Evolutionary conservation across 23 tunicate genomes (phyloP).

Genomic region (Halocynthia aurantium): DNA sequence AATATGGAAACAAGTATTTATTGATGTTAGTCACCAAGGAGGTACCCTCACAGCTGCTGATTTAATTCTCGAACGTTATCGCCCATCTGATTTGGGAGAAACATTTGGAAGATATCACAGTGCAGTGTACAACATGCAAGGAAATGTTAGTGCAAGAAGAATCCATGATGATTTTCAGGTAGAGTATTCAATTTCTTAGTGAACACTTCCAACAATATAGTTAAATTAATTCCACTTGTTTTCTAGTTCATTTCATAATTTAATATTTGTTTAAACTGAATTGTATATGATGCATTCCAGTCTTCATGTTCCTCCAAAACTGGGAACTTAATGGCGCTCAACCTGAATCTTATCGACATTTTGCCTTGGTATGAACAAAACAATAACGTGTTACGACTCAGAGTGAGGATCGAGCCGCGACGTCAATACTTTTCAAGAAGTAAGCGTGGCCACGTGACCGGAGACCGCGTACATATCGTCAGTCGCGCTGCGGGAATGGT

Average conservation of each 20-base stretch:
- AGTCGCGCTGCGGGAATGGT: constrained; percentile 1
- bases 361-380: background rate
- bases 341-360: background rate
- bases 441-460: background rate
- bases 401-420: background rate
- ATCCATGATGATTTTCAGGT: constrained; percentile 18
- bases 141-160: background rate
- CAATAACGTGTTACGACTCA: background rate
- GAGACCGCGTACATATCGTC: background rate
- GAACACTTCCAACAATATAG: too few species aligned
- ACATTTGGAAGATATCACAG: constrained; percentile 20
- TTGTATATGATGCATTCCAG: background rate
- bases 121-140: background rate
- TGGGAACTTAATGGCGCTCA: background rate
- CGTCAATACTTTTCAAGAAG: background rate
- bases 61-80: constrained; percentile 1
- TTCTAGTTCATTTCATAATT: too few species aligned
- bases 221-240: too few species aligned
- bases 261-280: background rate
- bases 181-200: background rate
- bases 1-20: background rate
- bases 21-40: background rate
- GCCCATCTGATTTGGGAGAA: constrained; percentile 26
- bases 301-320: background rate
- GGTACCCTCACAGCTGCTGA: constrained; percentile 25